These are phyloP conservation scores for Epicauta chinensis DNA, from an alignment of 1,140 invertebrate genomes.

Conservation along the genomic window DNA sequence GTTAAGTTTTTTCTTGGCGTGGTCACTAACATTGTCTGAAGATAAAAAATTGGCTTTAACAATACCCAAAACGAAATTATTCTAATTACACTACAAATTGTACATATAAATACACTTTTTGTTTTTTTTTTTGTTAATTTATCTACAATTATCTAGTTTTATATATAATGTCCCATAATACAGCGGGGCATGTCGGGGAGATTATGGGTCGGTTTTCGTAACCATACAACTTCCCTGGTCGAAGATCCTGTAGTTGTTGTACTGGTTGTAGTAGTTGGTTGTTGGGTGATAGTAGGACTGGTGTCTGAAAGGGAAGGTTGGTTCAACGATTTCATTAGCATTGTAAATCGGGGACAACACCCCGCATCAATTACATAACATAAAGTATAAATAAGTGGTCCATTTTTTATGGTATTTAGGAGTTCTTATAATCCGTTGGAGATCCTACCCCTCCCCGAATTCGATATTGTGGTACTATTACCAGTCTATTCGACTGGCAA, in stretches of 20 bases:
- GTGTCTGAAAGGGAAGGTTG: conserved; percentile 1
- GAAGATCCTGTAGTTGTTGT: not conserved
- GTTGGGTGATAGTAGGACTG: conserved; percentile 5
- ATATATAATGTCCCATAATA: conserved; percentile 53
- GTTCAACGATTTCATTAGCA: not conserved
- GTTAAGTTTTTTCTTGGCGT: conserved; percentile 23
- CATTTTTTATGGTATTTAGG: too few relatives aligned
- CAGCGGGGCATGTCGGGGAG: conserved; percentile 51
- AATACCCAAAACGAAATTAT: not conserved
- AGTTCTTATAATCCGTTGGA: too few relatives aligned
- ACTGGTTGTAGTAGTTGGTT: not conserved
- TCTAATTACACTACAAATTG: not conserved
- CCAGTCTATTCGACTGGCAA: too few relatives aligned
- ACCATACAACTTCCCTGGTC: conserved; percentile 2
- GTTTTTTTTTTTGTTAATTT: too few relatives aligned
- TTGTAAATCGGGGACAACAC: not conserved
- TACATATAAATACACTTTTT: too few relatives aligned
- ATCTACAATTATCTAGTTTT: conserved; percentile 28
- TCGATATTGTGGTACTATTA: too few relatives aligned
- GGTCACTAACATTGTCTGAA: conserved; percentile 15
- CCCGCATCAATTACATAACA: not conserved
- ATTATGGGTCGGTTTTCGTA: conserved; percentile 46
- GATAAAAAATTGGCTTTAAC: conserved; percentile 7
- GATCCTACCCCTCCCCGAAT: too few relatives aligned
- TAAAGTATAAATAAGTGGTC: not conserved